These are phyloP conservation scores for Tipula unca DNA, from an alignment of 2,888 invertebrate genomes.

Conservation along the genomic window DNA sequence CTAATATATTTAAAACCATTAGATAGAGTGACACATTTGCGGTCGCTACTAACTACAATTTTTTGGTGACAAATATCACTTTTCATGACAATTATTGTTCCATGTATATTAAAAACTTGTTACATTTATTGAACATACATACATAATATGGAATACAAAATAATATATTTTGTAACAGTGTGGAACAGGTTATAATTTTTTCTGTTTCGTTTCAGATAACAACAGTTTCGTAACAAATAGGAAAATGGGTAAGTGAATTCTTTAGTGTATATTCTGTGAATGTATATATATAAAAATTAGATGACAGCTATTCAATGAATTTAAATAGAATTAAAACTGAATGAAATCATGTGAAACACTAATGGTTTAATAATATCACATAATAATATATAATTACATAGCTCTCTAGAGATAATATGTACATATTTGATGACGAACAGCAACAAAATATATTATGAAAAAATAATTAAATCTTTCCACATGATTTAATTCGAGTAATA, in stretches of 20 bases:
- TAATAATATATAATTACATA: not conserved
- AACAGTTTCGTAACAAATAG: not conserved
- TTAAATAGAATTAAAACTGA: not conserved
- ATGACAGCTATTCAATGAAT: not conserved
- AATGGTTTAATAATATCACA: not conserved
- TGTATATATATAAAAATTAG: not conserved
- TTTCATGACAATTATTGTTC: not conserved
- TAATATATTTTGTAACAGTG: not conserved
- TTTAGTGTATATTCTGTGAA: not conserved
- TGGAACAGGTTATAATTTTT: not conserved
- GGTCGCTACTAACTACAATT: not conserved
- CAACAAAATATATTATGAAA: not conserved
- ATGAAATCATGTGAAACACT: not conserved
- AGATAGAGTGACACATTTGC: not conserved
- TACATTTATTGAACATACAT: not conserved
- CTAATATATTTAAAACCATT: too few relatives aligned
- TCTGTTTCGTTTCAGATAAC: not conserved
- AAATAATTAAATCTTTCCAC: not conserved
- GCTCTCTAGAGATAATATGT: not conserved
- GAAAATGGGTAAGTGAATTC: not conserved
- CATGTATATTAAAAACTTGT: not conserved
- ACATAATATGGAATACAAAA: not conserved
- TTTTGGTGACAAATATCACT: not conserved
- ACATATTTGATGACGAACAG: not conserved
- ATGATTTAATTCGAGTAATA: not conserved